A percentile compares a stretch with the other conserved stretches of the same genome.
Evolutionary conservation across 2,888 invertebrate genomes (phyloP).

Genomic region (Drosophila histrio): DNA sequence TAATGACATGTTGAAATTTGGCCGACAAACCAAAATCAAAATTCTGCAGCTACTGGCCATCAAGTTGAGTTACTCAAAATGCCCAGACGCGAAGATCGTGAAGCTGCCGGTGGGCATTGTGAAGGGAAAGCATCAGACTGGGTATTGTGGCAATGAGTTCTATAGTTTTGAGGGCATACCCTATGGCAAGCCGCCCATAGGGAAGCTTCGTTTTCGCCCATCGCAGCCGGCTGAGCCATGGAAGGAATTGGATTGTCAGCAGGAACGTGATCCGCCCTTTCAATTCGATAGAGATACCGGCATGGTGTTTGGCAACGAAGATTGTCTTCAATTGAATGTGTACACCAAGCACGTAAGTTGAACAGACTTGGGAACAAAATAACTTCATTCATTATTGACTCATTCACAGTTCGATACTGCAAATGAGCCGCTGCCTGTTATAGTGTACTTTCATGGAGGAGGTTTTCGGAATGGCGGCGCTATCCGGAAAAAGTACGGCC

Average conservation of each 20-base stretch:
- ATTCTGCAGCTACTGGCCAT: constrained; percentile 1
- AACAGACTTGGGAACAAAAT: not conserved
- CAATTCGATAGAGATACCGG: constrained; percentile 62
- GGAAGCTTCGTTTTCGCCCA: constrained; percentile 67
- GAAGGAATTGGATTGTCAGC: constrained; percentile 69
- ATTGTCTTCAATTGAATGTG: constrained; percentile 78
- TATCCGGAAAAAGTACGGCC: constrained; percentile 77
- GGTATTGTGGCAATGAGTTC: constrained; percentile 62
- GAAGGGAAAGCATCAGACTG: constrained; percentile 62
- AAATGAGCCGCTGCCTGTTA: constrained; percentile 74
- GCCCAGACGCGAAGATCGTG: constrained; percentile 28
- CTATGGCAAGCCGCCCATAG: constrained; percentile 74
- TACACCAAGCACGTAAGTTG: constrained; percentile 63
- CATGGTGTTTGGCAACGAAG: constrained; percentile 66
- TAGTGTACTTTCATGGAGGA: constrained; percentile 85
- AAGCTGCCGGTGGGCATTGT: constrained; percentile 68
- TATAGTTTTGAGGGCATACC: constrained; percentile 80
- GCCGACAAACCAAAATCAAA: constrained; percentile 20
- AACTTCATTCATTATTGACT: too few relatives aligned
- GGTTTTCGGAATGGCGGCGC: constrained; percentile 84
- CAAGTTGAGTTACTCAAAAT: constrained; percentile 9
- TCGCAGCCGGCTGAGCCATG: constrained; percentile 83
- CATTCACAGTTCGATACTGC: constrained; percentile 44
- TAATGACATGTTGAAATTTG: constrained; percentile 45
- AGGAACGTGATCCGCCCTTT: constrained; percentile 46